Evolutionary conservation across 2,888 invertebrate species (phyloP), one percentile per base, ranked within the genome.

Genomic region (Ornithoptera alexandrae): DNA sequence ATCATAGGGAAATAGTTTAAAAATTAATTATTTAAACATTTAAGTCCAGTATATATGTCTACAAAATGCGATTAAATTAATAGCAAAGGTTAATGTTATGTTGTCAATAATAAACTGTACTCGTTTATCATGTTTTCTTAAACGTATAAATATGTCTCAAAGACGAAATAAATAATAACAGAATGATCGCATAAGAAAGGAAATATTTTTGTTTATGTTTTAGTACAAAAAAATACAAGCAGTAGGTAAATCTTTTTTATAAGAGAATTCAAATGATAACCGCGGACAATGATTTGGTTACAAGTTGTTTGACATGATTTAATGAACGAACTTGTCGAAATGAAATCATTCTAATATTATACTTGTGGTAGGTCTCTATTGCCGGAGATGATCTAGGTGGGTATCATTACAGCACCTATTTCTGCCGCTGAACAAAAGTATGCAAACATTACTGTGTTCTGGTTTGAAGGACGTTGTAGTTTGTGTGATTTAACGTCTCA

Each of bases 51-150:
- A 53, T 5, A 53, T 18, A 50, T 17, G 15, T 53, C 3, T 30
- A 5, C 30, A n/a, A n/a, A 53, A 18, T 53, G 53, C 53, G 53
- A 53, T n/a, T 53, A 53, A 53, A 53, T 53, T 5, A 53, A 58
- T 46, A 46, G 3, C 2, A 42, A 7, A 58, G 42, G 22, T 20
- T 30, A 22, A 18, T 12, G 10, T 30, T 39, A 17, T 22, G 58
- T 59, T 65, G 59, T 59, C 65, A 46, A 59, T 46, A 65, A 36
- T 57, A 65, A 57, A 65, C 22, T 30, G 24, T 36, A 60, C 22
- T 15, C 57, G 12, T 24, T 58, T 58, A 58, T 58, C 57, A 22
- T 58, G 22, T 56, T 50, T 24, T 22, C 62, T 24, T 17, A 15
- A 53, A 63, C 10, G 15, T 15, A 64, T 58, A 20, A 24, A 10